Evolutionary conservation across 2,888 invertebrate species (phyloP).

Genomic region (Torymus tubicola): DNA sequence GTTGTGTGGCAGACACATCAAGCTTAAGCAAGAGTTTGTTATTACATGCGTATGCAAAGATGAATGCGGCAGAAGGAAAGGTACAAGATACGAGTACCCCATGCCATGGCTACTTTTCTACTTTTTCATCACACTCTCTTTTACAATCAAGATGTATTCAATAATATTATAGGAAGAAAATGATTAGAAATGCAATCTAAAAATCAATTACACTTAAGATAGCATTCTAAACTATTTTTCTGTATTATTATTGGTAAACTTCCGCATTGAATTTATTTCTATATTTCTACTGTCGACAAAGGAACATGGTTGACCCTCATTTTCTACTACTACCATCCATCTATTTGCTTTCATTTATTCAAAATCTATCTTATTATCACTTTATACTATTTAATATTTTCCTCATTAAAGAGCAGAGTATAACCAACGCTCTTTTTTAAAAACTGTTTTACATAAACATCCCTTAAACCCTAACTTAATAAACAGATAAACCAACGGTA

Average conservation of each 20-base stretch:
- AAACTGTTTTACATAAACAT: slow-evolving; percentile 5
- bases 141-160: slow-evolving; percentile 1
- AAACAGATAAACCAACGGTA: slow-evolving; percentile 34
- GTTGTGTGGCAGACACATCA: slow-evolving; percentile 24
- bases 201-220: neutral
- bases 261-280: neutral
- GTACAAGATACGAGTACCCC: slow-evolving; percentile 62
- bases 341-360: slow-evolving; percentile 19
- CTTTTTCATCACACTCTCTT: slow-evolving; percentile 12
- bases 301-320: neutral
- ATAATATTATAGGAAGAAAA: slow-evolving; percentile 19
- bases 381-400: slow-evolving; percentile 16
- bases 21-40: slow-evolving; percentile 50
- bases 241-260: slow-evolving; percentile 18
- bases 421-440: slow-evolving; percentile 23
- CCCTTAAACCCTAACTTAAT: neutral
- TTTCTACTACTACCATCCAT: neutral
- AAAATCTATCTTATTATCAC: slow-evolving; percentile 19
- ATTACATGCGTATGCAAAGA: slow-evolving; percentile 24
- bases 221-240: slow-evolving; percentile 18
- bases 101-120: slow-evolving; percentile 32
- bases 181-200: slow-evolving; percentile 6
- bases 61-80: slow-evolving; percentile 49
- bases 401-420: slow-evolving; percentile 10
- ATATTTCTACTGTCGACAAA: neutral